Percentiles rank a stretch among this genome's conserved stretches.
phyloP scores from a whole-genome alignment of 1,140 invertebrate genomes.

The Thaumatotibia leucotreta region DNA sequence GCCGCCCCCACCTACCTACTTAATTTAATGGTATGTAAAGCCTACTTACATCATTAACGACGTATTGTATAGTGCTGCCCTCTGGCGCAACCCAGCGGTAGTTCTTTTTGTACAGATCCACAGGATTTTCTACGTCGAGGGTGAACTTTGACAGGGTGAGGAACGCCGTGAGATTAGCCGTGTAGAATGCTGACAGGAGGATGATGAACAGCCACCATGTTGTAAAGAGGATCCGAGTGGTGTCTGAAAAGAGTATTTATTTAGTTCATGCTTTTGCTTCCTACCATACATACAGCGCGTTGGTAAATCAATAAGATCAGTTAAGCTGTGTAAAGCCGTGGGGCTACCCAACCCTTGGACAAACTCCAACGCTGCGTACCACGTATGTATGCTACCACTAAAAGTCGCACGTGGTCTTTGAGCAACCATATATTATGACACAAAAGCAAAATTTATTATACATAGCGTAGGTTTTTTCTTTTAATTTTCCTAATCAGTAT shows the following conservation, averaged over 20 bases:
- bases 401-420: too few relatives aligned
- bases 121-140: conserved; percentile 82
- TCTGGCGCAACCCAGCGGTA: conserved; percentile 82
- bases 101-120: conserved; percentile 82
- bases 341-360: too few relatives aligned
- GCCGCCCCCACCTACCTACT: too few relatives aligned
- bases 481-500: too few relatives aligned
- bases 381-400: too few relatives aligned
- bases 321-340: too few relatives aligned
- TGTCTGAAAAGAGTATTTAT: conserved; percentile 79
- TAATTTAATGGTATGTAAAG: not conserved
- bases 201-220: conserved; percentile 96
- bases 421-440: too few relatives aligned
- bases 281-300: too few relatives aligned
- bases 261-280: not conserved
- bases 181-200: conserved; percentile 92
- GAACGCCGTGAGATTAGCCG: conserved; percentile 93
- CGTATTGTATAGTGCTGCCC: conserved; percentile 82
- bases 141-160: conserved; percentile 90
- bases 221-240: conserved; percentile 88
- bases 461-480: too few relatives aligned
- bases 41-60: conserved; percentile 78
- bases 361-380: too few relatives aligned
- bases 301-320: too few relatives aligned
- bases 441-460: too few relatives aligned